phyloP scores from a whole-genome alignment of 2,113 vertebrate genomes.

The Lampris megalopsis region DNA sequence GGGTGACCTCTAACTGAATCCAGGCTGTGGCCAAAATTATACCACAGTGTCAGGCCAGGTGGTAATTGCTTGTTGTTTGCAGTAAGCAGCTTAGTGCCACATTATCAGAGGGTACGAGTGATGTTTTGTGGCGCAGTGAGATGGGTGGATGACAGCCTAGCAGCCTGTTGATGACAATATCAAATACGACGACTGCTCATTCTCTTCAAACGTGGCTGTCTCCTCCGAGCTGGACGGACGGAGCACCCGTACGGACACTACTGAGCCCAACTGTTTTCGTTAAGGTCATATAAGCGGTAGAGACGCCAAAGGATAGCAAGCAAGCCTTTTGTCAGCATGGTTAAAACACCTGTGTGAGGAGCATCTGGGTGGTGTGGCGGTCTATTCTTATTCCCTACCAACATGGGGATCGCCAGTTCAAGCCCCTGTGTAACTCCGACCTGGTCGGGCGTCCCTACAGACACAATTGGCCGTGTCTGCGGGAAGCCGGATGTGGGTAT shows the following conservation, averaged over 20 bases:
- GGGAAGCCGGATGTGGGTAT: too few relatives aligned
- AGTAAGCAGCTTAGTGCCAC: constrained; percentile 59
- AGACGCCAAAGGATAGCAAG: constrained; percentile 14
- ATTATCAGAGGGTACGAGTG: constrained; percentile 46
- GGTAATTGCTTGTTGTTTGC: constrained; percentile 65
- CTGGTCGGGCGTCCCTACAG: too few relatives aligned
- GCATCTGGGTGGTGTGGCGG: too few relatives aligned
- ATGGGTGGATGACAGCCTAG: not conserved
- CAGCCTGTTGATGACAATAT: not conserved
- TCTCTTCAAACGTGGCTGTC: not conserved
- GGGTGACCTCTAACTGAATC: not conserved
- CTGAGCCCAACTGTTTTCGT: not conserved
- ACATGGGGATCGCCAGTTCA: too few relatives aligned
- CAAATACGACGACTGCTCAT: not conserved
- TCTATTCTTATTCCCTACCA: too few relatives aligned
- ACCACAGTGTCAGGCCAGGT: constrained; percentile 32
- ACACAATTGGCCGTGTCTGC: too few relatives aligned
- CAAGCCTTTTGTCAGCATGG: not conserved
- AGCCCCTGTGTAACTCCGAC: too few relatives aligned
- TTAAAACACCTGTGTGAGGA: constrained; percentile 4
- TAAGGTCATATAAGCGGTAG: not conserved
- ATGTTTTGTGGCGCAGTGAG: constrained; percentile 26
- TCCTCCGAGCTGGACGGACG: not conserved
- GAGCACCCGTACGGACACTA: not conserved
- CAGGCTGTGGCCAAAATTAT: not conserved